Base-by-base conservation (phyloP, 1,140 invertebrate species). In the Orchestia grillus region DNA sequence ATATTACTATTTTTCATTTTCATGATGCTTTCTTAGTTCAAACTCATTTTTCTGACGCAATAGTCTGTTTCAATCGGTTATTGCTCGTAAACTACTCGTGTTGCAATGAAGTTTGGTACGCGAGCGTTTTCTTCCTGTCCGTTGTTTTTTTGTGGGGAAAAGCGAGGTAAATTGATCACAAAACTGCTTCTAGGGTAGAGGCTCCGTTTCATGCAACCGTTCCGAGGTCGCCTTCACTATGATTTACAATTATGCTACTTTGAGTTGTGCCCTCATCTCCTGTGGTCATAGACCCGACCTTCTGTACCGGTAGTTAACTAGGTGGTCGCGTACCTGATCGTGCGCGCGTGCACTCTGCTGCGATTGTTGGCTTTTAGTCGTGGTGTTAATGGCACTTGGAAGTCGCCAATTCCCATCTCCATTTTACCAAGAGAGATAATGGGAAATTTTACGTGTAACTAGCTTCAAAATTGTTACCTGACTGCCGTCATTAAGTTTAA, bases 401-500 rank as follows among this genome's bases (percentile, higher is more conserved):
- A 23, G 62, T 23, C 62, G 28, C 62, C 62, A 36, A 77, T 77
- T 77, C 62, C 62, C 15, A 36, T 77, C 15, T 77, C 62, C 28
- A 77, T 36, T 77, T 77, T 77, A 77, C 62, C 62, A 77, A 36
- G 62, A 77, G 62, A 77, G 62, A 36, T 23, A 77, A 77, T 77
- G 62, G 62, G 62, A 77, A 77, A 19, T 28, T 77, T 77, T 23
- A 28, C 62, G 36, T 77, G 62, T 77, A 77, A 77, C 62, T 77
- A 77, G 62, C 28, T 77, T 77, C 62, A 77, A 77, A 77, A 77
- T 77, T 77, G 62, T 77, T 77, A 77, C 62, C 62, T 77, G 62
- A 77, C 62, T 77, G 62, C 62, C 62, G 62, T 77, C 62, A 77
- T 77, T 77, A 77, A 77, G 62, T 77, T 77, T 77, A 77, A 77